phyloP scores from a whole-genome alignment of 2,888 invertebrate species.

The Hartigia nigra region DNA sequence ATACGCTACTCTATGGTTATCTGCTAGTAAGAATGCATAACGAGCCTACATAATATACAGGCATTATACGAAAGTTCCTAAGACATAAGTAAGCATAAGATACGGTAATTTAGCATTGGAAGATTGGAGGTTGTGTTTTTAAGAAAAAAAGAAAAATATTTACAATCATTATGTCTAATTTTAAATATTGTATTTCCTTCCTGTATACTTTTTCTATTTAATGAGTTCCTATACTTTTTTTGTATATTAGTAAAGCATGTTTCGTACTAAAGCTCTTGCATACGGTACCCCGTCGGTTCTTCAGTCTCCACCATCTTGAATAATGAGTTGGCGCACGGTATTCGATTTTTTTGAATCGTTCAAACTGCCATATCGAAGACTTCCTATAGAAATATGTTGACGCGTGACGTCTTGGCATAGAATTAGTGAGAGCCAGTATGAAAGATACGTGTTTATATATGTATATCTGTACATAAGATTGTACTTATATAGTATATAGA shows the following conservation, averaged over 20 bases:
- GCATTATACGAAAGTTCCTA: conserved; percentile 1
- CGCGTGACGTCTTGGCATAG: not conserved
- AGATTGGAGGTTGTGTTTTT: not conserved
- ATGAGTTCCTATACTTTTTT: not conserved
- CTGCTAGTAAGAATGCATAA: conserved; percentile 5
- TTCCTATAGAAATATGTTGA: not conserved
- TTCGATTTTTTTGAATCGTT: not conserved
- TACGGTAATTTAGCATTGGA: not conserved
- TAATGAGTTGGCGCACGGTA: conserved; percentile 1
- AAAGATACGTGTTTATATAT: not conserved
- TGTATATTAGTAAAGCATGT: not conserved
- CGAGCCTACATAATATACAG: conserved; percentile 10
- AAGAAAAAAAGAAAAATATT: not conserved
- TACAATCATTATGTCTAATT: not conserved
- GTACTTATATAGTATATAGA: not conserved
- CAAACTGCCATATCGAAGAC: conserved; percentile 2
- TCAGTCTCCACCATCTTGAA: not conserved
- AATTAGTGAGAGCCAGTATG: not conserved
- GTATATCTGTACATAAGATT: not conserved
- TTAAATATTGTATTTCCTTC: not conserved
- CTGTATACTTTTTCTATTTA: not conserved
- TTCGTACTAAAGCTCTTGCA: not conserved
- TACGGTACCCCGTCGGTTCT: not conserved
- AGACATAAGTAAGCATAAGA: not conserved
- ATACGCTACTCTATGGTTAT: conserved; percentile 7